Conservation (phyloP, 2,888 invertebrate genomes). For the Lordiphosa fenestrarum region DNA sequence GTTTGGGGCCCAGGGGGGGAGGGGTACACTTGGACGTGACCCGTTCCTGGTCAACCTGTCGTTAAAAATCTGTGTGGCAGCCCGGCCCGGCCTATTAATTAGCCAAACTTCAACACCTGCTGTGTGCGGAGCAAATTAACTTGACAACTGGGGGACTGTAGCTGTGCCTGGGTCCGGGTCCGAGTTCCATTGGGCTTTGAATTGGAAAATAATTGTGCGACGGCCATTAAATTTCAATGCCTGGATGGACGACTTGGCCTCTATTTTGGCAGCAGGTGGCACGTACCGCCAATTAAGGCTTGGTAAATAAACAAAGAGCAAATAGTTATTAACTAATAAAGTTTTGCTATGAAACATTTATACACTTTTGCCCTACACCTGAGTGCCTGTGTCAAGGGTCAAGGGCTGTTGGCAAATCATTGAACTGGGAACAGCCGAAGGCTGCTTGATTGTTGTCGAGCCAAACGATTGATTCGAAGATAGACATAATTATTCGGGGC, state of each 20-base stretch:
- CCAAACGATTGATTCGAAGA: constrained; percentile 8
- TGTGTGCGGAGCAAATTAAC: constrained; percentile 61
- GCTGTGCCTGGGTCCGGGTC: constrained; percentile 3
- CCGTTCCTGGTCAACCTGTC: constrained; percentile 40
- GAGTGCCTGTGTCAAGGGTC: constrained; percentile 43
- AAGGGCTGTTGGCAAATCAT: constrained; percentile 49
- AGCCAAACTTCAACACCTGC: constrained; percentile 72
- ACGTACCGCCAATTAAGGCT: constrained; percentile 63
- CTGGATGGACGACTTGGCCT: constrained; percentile 41
- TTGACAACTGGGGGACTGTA: constrained; percentile 46
- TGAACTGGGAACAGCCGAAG: constrained; percentile 42
- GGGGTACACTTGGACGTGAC: constrained; percentile 43
- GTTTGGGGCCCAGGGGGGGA: constrained; percentile 19
- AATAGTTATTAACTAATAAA: constrained; percentile 70
- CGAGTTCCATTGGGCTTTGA: constrained; percentile 45
- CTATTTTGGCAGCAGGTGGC: constrained; percentile 49
- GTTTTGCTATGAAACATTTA: constrained; percentile 52
- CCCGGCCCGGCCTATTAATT: constrained; percentile 57
- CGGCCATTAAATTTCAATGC: constrained; percentile 69
- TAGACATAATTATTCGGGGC: neutral
- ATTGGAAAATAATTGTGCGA: constrained; percentile 71
- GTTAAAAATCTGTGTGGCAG: constrained; percentile 57
- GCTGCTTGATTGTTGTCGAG: neutral
- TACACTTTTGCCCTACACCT: constrained; percentile 44
- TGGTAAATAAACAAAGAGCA: constrained; percentile 70